These are phyloP conservation scores for Lepilemur ruficaudatus DNA, from an alignment of 2,797 vertebrate species.

Conservation along the genomic window DNA sequence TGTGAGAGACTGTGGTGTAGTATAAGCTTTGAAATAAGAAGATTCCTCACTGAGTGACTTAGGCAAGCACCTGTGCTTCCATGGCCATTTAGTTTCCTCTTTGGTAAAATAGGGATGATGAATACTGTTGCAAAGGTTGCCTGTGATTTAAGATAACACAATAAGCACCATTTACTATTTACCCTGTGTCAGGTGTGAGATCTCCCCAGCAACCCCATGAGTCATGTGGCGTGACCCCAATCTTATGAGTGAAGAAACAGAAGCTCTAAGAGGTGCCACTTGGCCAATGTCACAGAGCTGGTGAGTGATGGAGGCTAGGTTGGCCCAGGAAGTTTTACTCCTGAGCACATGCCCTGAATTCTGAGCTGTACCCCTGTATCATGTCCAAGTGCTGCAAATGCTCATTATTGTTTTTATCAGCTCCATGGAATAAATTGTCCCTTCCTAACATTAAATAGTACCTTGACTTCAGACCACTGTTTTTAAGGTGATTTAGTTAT, in stretches of 20 bases:
- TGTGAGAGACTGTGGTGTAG: neutral
- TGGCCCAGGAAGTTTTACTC: neutral
- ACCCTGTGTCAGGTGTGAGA: neutral
- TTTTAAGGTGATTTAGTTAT: neutral
- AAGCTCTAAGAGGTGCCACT: neutral
- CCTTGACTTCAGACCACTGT: neutral
- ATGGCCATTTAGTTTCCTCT: neutral
- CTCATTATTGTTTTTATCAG: neutral
- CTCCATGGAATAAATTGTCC: neutral
- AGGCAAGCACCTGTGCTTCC: neutral
- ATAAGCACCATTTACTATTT: neutral
- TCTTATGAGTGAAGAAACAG: neutral
- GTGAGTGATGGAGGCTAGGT: neutral
- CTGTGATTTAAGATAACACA: neutral
- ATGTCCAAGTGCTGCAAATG: neutral
- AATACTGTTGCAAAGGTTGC: neutral
- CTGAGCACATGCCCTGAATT: neutral
- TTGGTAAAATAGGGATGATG: neutral
- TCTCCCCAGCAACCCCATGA: neutral
- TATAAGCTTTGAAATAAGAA: neutral
- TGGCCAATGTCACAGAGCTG: neutral
- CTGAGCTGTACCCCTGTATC: accelerated
- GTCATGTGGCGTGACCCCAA: neutral
- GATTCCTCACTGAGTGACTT: neutral
- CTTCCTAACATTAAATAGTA: neutral